phyloP scores from a whole-genome alignment of 2,113 vertebrate genomes.

The Gobio gobio region DNA sequence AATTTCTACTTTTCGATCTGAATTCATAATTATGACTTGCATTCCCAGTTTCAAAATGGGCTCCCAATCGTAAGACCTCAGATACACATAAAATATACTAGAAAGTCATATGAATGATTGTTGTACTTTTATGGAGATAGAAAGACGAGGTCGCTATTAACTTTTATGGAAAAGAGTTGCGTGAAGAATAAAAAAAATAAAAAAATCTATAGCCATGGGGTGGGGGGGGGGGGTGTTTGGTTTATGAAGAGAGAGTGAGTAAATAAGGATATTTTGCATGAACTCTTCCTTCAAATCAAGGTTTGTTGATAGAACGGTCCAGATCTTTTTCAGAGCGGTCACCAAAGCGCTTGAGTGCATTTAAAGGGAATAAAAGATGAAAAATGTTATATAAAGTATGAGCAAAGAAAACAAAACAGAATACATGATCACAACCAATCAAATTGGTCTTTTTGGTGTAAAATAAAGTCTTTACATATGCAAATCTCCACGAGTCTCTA shows the following conservation, averaged over 20 bases:
- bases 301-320: not conserved
- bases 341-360: slow-evolving; percentile 42
- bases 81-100: too few relatives aligned
- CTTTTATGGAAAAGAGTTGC: not conserved
- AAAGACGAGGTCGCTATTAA: not conserved
- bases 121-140: not conserved
- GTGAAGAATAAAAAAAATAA: not conserved
- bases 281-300: not conserved
- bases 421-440: not conserved
- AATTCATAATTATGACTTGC: not conserved
- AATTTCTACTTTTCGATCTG: not conserved
- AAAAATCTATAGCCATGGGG: not conserved
- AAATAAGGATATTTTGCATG: not conserved
- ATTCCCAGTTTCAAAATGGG: not conserved
- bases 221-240: fast-evolving
- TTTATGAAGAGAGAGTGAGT: not conserved
- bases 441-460: not conserved
- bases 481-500: not conserved
- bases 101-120: too few relatives aligned
- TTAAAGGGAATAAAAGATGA: slow-evolving; percentile 20
- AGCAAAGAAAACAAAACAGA: not conserved
- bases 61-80: not conserved
- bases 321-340: not conserved
- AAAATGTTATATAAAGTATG: slow-evolving; percentile 33
- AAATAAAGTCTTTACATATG: not conserved